A percentile compares a stretch with the other conserved stretches of the same genome.
These are phyloP conservation scores for Papilio polyxenes DNA, from an alignment of 1,140 invertebrate species.

Conservation along the genomic window DNA sequence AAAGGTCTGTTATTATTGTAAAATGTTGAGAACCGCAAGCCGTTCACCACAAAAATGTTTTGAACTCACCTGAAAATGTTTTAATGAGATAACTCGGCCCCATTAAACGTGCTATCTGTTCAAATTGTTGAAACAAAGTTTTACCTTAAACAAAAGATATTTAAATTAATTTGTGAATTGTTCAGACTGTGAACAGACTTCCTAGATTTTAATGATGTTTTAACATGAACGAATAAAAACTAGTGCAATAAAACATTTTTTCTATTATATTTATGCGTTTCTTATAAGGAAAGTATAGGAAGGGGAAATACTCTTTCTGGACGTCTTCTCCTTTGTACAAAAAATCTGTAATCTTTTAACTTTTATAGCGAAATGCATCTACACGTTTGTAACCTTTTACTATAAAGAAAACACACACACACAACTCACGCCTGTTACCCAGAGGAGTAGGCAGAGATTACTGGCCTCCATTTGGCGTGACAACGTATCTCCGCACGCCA, in stretches of 20 bases:
- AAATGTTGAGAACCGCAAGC: constrained; percentile 10
- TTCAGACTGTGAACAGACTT: constrained; percentile 5
- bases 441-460: no score
- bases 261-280: not conserved
- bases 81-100: constrained; percentile 19
- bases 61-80: constrained; percentile 24
- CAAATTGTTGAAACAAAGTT: constrained; percentile 25
- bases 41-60: constrained; percentile 23
- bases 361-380: no score
- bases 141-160: constrained; percentile 22
- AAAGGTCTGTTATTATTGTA: not conserved
- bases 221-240: constrained; percentile 7
- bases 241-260: not conserved
- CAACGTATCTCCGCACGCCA: no score
- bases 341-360: no score
- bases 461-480: no score
- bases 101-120: constrained; percentile 24
- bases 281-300: no score
- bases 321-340: no score
- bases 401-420: no score
- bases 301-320: no score
- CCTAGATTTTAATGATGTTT: constrained; percentile 26
- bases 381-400: no score
- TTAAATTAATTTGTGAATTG: constrained; percentile 29
- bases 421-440: no score